Conservation (phyloP, 2,113 vertebrate species). For the Syngnathus floridae region DNA sequence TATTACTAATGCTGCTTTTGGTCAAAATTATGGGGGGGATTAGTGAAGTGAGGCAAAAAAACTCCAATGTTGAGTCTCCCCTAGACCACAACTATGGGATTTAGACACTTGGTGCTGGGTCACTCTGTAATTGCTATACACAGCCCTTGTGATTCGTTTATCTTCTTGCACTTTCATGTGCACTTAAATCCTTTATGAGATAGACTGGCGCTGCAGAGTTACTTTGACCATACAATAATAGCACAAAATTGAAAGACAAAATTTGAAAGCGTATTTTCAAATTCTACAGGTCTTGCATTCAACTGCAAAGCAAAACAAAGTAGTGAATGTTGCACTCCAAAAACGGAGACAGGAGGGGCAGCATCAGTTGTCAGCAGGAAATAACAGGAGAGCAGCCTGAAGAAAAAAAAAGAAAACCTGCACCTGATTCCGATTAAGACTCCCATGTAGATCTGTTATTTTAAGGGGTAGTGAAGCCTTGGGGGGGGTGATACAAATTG, state of each 20-base stretch:
- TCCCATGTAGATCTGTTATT: neutral
- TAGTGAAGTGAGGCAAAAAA: too few relatives aligned
- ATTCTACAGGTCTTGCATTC: neutral
- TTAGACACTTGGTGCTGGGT: neutral
- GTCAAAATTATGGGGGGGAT: too few relatives aligned
- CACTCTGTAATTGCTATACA: neutral
- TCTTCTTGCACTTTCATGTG: neutral
- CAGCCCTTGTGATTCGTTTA: neutral
- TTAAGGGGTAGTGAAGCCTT: neutral
- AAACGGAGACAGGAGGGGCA: neutral
- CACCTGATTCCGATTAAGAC: neutral
- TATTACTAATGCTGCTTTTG: too few relatives aligned
- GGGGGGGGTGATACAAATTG: neutral
- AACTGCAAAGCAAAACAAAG: neutral
- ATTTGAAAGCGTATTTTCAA: neutral
- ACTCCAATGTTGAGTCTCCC: neutral
- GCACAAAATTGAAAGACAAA: neutral
- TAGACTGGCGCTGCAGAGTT: neutral
- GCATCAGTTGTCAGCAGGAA: neutral
- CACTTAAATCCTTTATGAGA: neutral
- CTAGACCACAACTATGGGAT: neutral
- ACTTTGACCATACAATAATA: neutral
- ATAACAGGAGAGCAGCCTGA: neutral
- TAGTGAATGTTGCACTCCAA: neutral
- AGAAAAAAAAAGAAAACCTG: neutral